A percentile compares a stretch with the other conserved stretches of the same genome.
Evolutionary conservation across 2,113 vertebrate genomes (phyloP).

Genomic region (Sebastes fasciatus): DNA sequence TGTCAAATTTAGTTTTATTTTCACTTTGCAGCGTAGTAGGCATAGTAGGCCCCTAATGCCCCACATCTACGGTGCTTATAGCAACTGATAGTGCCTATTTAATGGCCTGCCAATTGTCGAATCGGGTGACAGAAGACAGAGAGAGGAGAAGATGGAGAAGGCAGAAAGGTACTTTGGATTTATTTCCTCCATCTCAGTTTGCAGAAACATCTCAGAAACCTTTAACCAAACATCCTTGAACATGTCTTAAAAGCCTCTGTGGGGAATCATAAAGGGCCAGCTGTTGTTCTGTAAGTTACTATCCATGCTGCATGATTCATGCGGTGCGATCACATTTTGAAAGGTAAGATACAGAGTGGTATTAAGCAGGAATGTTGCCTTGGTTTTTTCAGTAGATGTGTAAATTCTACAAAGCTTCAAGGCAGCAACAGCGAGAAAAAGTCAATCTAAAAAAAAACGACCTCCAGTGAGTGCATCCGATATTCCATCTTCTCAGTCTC

Average conservation of each 20-base stretch:
- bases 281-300: conserved; percentile 17
- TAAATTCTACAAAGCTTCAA: conserved; percentile 11
- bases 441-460: not conserved
- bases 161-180: not conserved
- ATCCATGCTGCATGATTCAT: conserved; percentile 28
- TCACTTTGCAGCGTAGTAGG: too few relatives aligned
- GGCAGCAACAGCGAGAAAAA: conserved; percentile 2
- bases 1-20: too few relatives aligned
- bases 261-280: conserved; percentile 30
- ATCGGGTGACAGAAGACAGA: not conserved
- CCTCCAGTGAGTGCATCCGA: not conserved
- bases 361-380: not conserved
- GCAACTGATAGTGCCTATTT: too few relatives aligned
- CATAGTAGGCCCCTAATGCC: too few relatives aligned
- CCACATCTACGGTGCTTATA: too few relatives aligned
- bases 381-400: not conserved
- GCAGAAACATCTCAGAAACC: not conserved
- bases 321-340: conserved; percentile 1
- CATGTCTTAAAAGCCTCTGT: conserved; percentile 7
- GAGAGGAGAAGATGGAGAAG: not conserved
- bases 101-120: too few relatives aligned
- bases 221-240: conserved; percentile 27
- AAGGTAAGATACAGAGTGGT: not conserved
- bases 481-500: not conserved
- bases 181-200: not conserved